Conservation (phyloP, 2,113 vertebrate genomes). For the Corythoichthys intestinalis region DNA sequence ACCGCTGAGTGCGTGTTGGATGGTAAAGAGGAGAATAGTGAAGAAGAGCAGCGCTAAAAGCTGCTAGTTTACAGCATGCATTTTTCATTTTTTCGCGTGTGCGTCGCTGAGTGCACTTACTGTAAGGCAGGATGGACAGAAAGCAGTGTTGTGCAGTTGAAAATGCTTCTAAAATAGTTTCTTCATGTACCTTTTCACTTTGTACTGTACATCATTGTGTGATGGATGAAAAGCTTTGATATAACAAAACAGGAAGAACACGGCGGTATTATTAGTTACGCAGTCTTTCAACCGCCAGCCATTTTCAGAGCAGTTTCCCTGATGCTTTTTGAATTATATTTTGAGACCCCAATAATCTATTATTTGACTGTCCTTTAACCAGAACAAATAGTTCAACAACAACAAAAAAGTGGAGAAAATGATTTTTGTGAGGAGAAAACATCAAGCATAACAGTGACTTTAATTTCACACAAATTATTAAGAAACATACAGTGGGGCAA, state of each 20-base stretch:
- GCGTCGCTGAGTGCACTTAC: constrained; percentile 15
- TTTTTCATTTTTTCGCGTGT: constrained; percentile 49
- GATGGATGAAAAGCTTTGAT: neutral
- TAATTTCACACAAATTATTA: no score
- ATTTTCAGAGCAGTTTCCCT: neutral
- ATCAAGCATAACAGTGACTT: no score
- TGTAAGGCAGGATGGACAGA: constrained; percentile 5
- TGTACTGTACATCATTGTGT: neutral
- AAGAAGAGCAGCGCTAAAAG: constrained; percentile 31
- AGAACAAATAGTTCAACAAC: neutral
- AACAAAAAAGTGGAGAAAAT: no score
- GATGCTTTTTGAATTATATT: neutral
- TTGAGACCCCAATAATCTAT: neutral
- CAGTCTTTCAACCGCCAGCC: neutral
- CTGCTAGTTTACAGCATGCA: constrained; percentile 60
- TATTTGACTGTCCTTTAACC: neutral
- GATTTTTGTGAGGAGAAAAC: no score
- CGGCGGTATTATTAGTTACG: neutral
- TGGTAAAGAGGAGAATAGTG: constrained; percentile 13
- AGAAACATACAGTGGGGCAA: no score
- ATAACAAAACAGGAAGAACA: neutral
- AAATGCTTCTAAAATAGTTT: constrained; percentile 43
- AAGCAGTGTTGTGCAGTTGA: constrained; percentile 22
- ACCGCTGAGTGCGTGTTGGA: constrained; percentile 14
- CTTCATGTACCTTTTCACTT: neutral